Base-by-base conservation (phyloP, 2,113 vertebrate genomes). In the Megaceryle torquata region DNA sequence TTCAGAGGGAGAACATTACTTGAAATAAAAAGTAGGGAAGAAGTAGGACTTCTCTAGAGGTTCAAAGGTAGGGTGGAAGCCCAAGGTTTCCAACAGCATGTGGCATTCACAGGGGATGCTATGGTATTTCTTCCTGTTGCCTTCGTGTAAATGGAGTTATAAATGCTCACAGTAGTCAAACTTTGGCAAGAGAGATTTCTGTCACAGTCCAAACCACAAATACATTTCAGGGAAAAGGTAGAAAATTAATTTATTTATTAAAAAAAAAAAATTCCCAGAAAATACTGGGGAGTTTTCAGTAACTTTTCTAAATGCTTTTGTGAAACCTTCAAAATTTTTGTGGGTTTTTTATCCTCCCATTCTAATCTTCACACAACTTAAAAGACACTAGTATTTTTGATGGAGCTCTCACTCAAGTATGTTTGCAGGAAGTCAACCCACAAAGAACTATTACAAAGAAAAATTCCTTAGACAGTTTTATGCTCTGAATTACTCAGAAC, bases 291-390 rank as follows among this genome's bases (percentile, higher is more conserved):
- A 86, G 48, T 82, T 87, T 94, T 92, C 63, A 72, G 67, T 86
- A 69, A 76, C 13, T 79, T 95, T 82, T 76, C 50, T 33, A 41
- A 94, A 76, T 18, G 18, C 15, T 76, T 95, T 89, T 94, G 53
- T 76, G 50, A 94, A 91, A 41, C 48, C 48, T 87, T 80, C 85
- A 91, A 63, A 61, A 60, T 69, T 85, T 85, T 91, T 95, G 91
- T 92, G 92, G 91, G 51, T 82, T 96, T 96, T 92, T 92, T 63
- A 33, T 89, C 75, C 48, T 94, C 44, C 61, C 35, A 50, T 79
- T 39, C 39, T 64, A 82, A 82, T 95, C 86, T 94, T 95, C 53
- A 79, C 59, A 37, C 67, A 67, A 0, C 28, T 91, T 29, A 57
- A 82, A n/a, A 92, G 69, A 44, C 65, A 82, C 6, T 11, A 72